phyloP scores from a whole-genome alignment of 2,888 invertebrate genomes.

The Lithodes maja region DNA sequence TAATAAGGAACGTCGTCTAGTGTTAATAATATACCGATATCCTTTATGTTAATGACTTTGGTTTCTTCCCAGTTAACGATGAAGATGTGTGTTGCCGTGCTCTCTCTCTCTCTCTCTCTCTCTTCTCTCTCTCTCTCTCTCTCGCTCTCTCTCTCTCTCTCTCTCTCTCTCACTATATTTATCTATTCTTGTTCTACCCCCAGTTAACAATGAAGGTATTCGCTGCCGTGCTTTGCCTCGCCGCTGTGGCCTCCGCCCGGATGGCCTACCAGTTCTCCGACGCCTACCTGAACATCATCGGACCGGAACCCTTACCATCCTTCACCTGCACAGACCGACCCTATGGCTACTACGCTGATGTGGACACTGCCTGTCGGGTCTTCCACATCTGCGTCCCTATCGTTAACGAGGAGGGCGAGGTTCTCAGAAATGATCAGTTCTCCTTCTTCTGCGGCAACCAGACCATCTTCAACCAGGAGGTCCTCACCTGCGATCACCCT shows the following conservation, averaged over 20 bases:
- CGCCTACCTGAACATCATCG: conserved; percentile 67
- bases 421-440: conserved; percentile 60
- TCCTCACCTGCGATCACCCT: conserved; percentile 71
- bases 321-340: conserved; percentile 71
- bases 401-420: too few relatives aligned
- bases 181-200: background rate
- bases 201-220: conserved; percentile 41
- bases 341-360: conserved; percentile 72
- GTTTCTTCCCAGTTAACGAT: too few relatives aligned
- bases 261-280: conserved; percentile 64
- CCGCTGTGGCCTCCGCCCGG: conserved; percentile 47
- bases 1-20: too few relatives aligned
- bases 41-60: too few relatives aligned
- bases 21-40: too few relatives aligned
- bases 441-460: conserved; percentile 72
- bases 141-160: too few relatives aligned
- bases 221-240: conserved; percentile 49
- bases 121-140: too few relatives aligned
- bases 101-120: too few relatives aligned
- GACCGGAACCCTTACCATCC: conserved; percentile 52
- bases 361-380: conserved; percentile 71
- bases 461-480: conserved; percentile 72
- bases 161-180: too few relatives aligned
- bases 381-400: conserved; percentile 71
- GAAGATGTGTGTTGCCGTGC: too few relatives aligned